These are phyloP conservation scores for Ophion ventricosus DNA, from an alignment of 2,888 invertebrate genomes.

Conservation along the genomic window DNA sequence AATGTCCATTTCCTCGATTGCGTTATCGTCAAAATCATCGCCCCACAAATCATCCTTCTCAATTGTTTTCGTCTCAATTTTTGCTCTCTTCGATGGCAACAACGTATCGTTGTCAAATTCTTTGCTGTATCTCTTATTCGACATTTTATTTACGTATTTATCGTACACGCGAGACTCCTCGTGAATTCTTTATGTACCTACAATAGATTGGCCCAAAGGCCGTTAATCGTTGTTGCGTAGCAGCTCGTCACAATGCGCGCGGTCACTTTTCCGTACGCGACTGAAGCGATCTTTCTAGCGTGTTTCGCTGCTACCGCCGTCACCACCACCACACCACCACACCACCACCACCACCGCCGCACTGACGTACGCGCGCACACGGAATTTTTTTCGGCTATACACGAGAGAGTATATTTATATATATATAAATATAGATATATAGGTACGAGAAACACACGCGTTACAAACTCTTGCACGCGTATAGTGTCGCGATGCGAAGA, in stretches of 20 bases:
- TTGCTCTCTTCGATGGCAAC: slow-evolving; percentile 71
- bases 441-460: not conserved
- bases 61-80: slow-evolving; percentile 54
- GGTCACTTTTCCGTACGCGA: slow-evolving; percentile 22
- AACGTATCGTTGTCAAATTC: slow-evolving; percentile 48
- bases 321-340: not conserved
- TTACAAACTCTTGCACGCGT: slow-evolving; percentile 16
- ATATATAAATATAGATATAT: slow-evolving; percentile 4
- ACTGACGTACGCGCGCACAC: slow-evolving; percentile 2
- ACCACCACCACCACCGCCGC: not conserved
- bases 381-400: slow-evolving; percentile 22
- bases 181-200: not conserved
- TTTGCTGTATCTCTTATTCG: slow-evolving; percentile 72
- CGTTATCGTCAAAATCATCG: slow-evolving; percentile 78
- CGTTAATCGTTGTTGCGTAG: not conserved
- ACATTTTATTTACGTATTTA: slow-evolving; percentile 55
- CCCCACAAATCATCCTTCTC: slow-evolving; percentile 77
- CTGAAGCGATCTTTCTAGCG: not conserved
- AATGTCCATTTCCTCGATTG: slow-evolving; percentile 78
- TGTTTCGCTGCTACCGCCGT: not conserved
- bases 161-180: not conserved
- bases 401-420: not conserved
- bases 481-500: not conserved
- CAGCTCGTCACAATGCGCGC: not conserved
- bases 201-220: not conserved